Evolutionary conservation across 2,113 vertebrate species (phyloP), one percentile per base, ranked within the genome.

Genomic region (Pandion haliaetus): DNA sequence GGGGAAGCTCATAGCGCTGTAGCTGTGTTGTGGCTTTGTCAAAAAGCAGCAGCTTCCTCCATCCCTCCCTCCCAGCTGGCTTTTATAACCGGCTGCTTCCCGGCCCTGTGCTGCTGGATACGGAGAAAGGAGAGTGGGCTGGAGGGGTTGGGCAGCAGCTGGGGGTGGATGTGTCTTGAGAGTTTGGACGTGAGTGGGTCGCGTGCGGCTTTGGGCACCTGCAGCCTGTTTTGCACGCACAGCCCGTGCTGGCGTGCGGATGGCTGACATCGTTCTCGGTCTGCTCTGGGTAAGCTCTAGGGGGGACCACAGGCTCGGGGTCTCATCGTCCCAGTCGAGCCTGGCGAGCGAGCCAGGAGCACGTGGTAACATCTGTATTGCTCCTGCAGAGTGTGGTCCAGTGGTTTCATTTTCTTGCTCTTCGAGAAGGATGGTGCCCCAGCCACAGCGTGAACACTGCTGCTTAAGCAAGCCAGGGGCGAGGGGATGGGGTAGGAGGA

Each of bases 131-230:
- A 80, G 82, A 31, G 17, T 14, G 34, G 26, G 40, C 42, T 59
- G 74, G 49, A 54, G 31, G 19, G 38, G 71, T 25, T 9, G 67
- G 44, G 58, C 19, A n/a, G 2, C 73, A 36, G 57, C 58, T 80
- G 7, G 11, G 52, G 10, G 14, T 24, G 70, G 65, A 13, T 66
- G 42, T 2, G n/a, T 36, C 24, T 8, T 5, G 36, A 15, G 63
- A 28, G 8, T 77, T 12, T 34, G 54, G 45, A 16, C 10, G 7
- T 1, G 24, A 67, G 26, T 1, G 5, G 16, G 17, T 62, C 1
- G 0, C 1, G 19, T 16, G 36, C 32, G 26, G 50, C 62, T 40
- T 16, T 5, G n/a, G 55, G 50, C 0, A 0, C 32, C 49, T 3
- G 24, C 38, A 44, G 61, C 26, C 34, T 18, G 34, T 7, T 82